A percentile compares a stretch with the other conserved stretches of the same genome.
These are phyloP conservation scores for Nephrotoma appendiculata DNA, from an alignment of 2,888 invertebrate species.

Conservation along the genomic window DNA sequence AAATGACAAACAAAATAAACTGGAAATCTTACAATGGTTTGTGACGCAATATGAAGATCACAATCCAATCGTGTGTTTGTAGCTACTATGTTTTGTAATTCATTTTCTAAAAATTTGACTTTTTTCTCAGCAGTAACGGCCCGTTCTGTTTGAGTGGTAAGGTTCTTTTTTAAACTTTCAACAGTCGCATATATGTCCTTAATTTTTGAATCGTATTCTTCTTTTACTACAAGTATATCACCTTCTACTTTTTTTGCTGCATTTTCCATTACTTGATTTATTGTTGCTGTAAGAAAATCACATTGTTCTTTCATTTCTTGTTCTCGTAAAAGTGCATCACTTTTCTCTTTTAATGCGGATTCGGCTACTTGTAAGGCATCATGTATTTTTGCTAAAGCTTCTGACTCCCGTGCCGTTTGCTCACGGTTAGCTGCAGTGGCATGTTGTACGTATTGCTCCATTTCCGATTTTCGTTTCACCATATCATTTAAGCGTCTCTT, in stretches of 20 bases:
- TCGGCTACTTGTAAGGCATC: slow-evolving; percentile 43
- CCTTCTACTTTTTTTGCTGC: slow-evolving; percentile 38
- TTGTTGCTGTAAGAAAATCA: slow-evolving; percentile 34
- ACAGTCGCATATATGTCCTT: slow-evolving; percentile 34
- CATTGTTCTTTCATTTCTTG: slow-evolving; percentile 37
- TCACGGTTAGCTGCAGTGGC: slow-evolving; percentile 29
- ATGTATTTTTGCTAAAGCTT: slow-evolving; percentile 38
- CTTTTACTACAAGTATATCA: slow-evolving; percentile 42
- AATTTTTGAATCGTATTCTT: slow-evolving; percentile 43
- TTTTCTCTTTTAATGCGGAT: slow-evolving; percentile 40
- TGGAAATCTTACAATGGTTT: slow-evolving; percentile 29
- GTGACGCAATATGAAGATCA: slow-evolving; percentile 29
- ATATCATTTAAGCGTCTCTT: slow-evolving; percentile 21
- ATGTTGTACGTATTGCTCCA: slow-evolving; percentile 31
- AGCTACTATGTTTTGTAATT: slow-evolving; percentile 18
- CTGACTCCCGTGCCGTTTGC: slow-evolving; percentile 32
- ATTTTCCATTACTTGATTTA: slow-evolving; percentile 39
- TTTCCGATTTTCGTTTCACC: slow-evolving; percentile 20
- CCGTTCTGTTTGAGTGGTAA: background rate
- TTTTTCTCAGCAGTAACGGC: slow-evolving; percentile 23
- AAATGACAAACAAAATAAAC: background rate
- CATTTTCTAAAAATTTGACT: slow-evolving; percentile 20
- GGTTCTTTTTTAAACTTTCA: slow-evolving; percentile 24
- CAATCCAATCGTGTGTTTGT: slow-evolving; percentile 23
- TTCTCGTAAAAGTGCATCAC: slow-evolving; percentile 37